Percentiles rank a stretch among this genome's conserved stretches.
Evolutionary conservation across 2,113 vertebrate species (phyloP).

Genomic region (Gavialis gangeticus): DNA sequence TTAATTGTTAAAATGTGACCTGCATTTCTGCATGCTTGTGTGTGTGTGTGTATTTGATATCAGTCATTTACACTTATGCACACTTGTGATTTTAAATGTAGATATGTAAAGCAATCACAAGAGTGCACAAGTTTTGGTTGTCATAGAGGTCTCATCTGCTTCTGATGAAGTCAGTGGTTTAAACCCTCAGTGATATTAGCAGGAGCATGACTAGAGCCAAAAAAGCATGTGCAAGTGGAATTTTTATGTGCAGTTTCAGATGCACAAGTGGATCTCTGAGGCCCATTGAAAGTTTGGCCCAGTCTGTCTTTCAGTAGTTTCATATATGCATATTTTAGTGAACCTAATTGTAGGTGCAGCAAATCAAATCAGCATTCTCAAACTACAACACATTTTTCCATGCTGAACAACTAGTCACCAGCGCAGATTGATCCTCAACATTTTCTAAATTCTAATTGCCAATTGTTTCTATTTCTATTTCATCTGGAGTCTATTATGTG

Average conservation of each 20-base stretch:
- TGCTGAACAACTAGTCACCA: constrained; percentile 72
- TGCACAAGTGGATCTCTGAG: not conserved
- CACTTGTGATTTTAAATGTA: not conserved
- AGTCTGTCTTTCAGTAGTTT: not conserved
- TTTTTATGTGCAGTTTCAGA: not conserved
- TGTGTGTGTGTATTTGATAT: fast-evolving
- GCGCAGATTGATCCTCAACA: constrained; percentile 63
- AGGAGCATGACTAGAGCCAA: not conserved
- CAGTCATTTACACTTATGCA: not conserved
- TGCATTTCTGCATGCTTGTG: constrained; percentile 20
- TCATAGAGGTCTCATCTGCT: not conserved
- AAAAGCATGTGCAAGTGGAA: not conserved
- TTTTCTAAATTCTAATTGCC: constrained; percentile 69
- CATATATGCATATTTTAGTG: constrained; percentile 63
- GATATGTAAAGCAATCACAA: not conserved
- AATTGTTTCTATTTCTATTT: constrained; percentile 70
- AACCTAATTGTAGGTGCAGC: constrained; percentile 56
- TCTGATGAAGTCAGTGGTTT: not conserved
- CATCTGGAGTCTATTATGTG: constrained; percentile 54
- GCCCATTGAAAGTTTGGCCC: not conserved
- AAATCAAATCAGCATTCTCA: constrained; percentile 37
- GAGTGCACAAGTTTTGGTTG: not conserved
- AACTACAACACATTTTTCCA: not conserved
- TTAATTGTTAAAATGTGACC: not conserved
- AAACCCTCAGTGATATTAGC: not conserved